These are phyloP conservation scores for Hemicentrotus pulcherrimus DNA, from an alignment of 35 echinoderm and acorn worm species.

Conservation along the genomic window DNA sequence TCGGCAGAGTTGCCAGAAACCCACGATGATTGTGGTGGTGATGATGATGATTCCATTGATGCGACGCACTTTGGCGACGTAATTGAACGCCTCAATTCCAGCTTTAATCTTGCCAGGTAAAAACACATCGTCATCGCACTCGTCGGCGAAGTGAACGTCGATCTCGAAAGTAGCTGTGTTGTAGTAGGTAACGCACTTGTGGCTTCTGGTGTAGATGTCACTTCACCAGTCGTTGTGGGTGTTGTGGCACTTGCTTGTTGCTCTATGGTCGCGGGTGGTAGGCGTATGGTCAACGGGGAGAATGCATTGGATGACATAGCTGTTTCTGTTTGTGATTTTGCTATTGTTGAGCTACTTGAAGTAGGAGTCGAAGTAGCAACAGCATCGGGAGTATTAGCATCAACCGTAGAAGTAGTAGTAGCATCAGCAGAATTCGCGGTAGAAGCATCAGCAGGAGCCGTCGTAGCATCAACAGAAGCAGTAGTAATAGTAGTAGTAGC, in stretches of 20 bases:
- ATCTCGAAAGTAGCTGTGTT: background rate
- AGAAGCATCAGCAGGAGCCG: no score
- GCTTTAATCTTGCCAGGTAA: background rate
- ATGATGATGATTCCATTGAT: background rate
- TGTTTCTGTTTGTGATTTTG: background rate
- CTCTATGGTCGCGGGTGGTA: background rate
- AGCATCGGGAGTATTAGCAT: background rate
- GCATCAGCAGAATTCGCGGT: background rate
- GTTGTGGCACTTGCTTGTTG: background rate
- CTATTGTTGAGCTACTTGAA: no score
- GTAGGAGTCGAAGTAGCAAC: background rate
- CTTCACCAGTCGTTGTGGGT: background rate
- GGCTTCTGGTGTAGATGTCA: background rate
- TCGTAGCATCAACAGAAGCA: no score
- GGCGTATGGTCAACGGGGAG: background rate
- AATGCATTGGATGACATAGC: background rate
- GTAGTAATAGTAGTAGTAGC: no score
- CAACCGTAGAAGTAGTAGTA: conserved; percentile 14
- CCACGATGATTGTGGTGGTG: background rate
- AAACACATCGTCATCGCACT: background rate
- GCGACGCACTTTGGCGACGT: background rate
- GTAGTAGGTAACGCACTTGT: background rate
- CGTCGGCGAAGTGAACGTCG: background rate
- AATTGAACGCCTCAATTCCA: background rate
- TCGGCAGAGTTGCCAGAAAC: background rate